Conservation (phyloP, 2,113 vertebrate genomes). For the Canis aureus region DNA sequence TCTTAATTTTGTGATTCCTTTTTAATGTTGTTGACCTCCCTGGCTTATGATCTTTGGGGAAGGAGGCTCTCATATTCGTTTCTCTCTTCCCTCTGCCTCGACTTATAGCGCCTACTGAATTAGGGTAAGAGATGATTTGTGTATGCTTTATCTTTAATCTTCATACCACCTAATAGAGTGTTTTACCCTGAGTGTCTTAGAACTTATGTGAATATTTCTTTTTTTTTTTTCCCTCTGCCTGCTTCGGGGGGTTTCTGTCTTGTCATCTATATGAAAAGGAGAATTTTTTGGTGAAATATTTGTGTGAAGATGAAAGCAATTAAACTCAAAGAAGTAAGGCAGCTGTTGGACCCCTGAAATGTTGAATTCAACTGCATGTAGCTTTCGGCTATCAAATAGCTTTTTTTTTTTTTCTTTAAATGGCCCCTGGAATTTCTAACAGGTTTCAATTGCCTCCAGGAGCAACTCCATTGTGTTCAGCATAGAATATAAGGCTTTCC, state of each 20-base stretch:
- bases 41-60: neutral
- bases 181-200: neutral
- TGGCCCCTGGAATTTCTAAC: neutral
- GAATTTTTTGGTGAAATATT: neutral
- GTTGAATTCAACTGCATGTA: neutral
- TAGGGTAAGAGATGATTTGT: neutral
- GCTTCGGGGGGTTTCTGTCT: neutral
- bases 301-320: conserved; percentile 27
- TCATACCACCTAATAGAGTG: neutral
- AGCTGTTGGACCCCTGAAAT: conserved; percentile 28
- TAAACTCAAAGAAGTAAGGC: neutral
- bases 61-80: neutral
- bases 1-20: conserved; percentile 13
- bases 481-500: neutral
- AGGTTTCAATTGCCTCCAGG: neutral
- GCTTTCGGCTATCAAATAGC: neutral
- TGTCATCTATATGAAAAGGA: neutral
- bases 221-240: neutral
- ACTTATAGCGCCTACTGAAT: neutral
- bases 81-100: neutral
- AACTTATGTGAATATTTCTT: neutral
- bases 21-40: neutral
- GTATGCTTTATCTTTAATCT: neutral
- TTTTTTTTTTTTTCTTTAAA: neutral
- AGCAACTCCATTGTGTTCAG: neutral